Conservation (phyloP, 2,113 vertebrate genomes). For the Struthidea cinerea region DNA sequence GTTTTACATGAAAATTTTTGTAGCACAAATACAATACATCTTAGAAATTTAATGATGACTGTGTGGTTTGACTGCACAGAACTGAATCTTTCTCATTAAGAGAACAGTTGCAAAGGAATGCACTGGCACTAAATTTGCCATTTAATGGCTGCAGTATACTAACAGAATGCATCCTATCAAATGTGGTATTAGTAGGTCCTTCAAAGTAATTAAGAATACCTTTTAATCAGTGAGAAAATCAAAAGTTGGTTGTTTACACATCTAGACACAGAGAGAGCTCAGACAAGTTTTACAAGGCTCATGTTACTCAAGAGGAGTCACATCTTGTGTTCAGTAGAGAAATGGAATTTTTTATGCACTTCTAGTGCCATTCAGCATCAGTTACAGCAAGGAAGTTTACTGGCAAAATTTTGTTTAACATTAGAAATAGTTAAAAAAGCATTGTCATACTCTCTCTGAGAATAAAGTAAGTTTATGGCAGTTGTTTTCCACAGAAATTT, state of each 20-base stretch:
- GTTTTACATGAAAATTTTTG: conserved; percentile 56
- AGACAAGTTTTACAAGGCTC: background rate
- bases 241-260: background rate
- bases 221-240: background rate
- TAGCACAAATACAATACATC: conserved; percentile 38
- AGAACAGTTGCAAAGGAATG: conserved; percentile 24
- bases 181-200: background rate
- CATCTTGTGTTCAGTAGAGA: background rate
- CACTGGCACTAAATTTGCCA: background rate
- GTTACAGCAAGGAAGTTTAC: background rate
- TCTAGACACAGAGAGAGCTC: background rate
- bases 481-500: background rate
- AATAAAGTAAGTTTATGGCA: background rate
- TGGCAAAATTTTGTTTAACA: background rate
- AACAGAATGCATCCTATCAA: background rate
- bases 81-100: background rate
- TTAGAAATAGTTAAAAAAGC: background rate
- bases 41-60: conserved; percentile 6
- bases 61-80: conserved; percentile 20
- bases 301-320: background rate
- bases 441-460: background rate
- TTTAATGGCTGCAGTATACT: background rate
- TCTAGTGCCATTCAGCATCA: conserved; percentile 8
- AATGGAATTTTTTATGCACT: background rate
- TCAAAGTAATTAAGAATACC: background rate